Evolutionary conservation across 2,888 invertebrate genomes (phyloP).

Genomic region (Galerucella pusilla): DNA sequence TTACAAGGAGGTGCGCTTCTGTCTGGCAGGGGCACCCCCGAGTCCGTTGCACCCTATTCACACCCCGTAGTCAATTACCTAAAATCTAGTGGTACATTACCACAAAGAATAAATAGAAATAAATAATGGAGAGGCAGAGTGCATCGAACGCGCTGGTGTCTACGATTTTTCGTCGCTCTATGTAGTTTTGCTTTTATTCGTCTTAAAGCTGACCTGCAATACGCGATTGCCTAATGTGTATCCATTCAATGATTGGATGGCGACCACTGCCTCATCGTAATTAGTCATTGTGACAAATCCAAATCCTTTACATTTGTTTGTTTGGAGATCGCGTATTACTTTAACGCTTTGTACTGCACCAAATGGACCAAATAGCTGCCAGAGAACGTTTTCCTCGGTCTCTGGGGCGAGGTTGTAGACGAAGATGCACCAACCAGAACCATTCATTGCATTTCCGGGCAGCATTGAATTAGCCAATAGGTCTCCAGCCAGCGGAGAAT

Average conservation of each 20-base stretch:
- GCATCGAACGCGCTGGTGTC: conserved; percentile 53
- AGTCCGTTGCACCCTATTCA: conserved; percentile 47
- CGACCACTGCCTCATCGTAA: conserved; percentile 96
- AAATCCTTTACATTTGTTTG: conserved; percentile 98
- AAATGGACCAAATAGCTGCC: conserved; percentile 97
- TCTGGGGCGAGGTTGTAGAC: conserved; percentile 93
- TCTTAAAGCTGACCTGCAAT: conserved; percentile 97
- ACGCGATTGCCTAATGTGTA: conserved; percentile 95
- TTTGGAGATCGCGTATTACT: conserved; percentile 70
- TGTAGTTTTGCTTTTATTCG: conserved; percentile 83
- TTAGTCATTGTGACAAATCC: conserved; percentile 99
- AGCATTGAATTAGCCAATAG: conserved; percentile 79
- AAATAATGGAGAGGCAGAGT: conserved; percentile 46
- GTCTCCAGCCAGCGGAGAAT: conserved; percentile 82
- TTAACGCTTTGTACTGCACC: conserved; percentile 98
- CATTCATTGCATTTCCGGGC: conserved; percentile 86
- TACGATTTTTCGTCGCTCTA: conserved; percentile 64
- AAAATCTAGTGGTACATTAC: conserved; percentile 40
- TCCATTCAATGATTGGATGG: conserved; percentile 96
- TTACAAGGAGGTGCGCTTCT: conserved; percentile 53
- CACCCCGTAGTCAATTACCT: conserved; percentile 48
- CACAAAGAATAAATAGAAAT: conserved; percentile 48
- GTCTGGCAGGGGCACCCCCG: conserved; percentile 49
- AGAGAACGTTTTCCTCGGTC: conserved; percentile 90
- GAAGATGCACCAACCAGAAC: conserved; percentile 93